phyloP scores from a whole-genome alignment of 30 jellyfish, hydroid and myxozoan genomes.

The Haliclystus octoradiatus region DNA sequence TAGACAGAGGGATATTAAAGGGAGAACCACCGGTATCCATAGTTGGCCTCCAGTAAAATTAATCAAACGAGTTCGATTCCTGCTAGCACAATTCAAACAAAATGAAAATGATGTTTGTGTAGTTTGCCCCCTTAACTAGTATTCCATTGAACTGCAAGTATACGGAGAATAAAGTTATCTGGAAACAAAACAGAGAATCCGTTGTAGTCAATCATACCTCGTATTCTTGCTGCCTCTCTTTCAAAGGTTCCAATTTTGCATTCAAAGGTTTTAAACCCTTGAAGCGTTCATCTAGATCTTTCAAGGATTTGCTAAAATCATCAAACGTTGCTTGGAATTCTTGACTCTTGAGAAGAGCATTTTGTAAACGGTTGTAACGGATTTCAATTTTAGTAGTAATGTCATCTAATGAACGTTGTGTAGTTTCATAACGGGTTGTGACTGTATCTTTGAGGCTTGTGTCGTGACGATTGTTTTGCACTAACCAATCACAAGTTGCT shows the following conservation, averaged over 20 bases:
- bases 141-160: too few relatives aligned
- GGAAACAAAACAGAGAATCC: too few relatives aligned
- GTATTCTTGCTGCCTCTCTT: constrained; percentile 43
- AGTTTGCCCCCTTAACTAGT: too few relatives aligned
- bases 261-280: constrained; percentile 53
- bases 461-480: constrained; percentile 34
- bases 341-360: constrained; percentile 58
- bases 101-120: too few relatives aligned
- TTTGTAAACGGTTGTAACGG: constrained; percentile 59
- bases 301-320: constrained; percentile 45
- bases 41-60: too few relatives aligned
- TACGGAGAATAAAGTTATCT: too few relatives aligned
- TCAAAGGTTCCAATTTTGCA: constrained; percentile 54
- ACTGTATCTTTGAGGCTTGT: constrained; percentile 38
- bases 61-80: too few relatives aligned
- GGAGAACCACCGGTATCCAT: too few relatives aligned
- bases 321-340: constrained; percentile 54
- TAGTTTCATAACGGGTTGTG: constrained; percentile 43
- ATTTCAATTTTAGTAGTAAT: constrained; percentile 50
- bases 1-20: too few relatives aligned
- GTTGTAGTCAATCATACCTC: constrained; percentile 85
- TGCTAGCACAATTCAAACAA: too few relatives aligned
- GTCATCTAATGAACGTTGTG: constrained; percentile 30
- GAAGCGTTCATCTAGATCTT: constrained; percentile 39
- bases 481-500: constrained; percentile 65